A percentile compares a stretch with the other conserved stretches of the same genome.
Evolutionary conservation across 2,888 invertebrate genomes (phyloP).

Genomic region (Stenodema calcarata): DNA sequence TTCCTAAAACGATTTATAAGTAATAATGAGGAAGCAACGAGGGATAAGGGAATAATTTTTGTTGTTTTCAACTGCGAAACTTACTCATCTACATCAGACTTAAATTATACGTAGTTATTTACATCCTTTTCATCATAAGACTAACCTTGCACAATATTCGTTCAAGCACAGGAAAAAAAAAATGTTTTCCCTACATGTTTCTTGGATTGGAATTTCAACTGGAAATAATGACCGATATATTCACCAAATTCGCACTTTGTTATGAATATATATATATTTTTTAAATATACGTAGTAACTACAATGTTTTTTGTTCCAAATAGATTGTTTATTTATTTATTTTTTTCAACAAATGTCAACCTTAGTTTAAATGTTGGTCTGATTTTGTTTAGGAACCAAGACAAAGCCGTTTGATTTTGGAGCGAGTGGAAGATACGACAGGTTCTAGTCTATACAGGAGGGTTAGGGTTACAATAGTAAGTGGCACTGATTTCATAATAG

Average conservation of each 20-base stretch:
- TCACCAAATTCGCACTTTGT: background rate
- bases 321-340: background rate
- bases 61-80: slow-evolving; percentile 8
- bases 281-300: background rate
- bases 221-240: background rate
- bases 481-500: no score
- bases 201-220: background rate
- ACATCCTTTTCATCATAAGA: slow-evolving; percentile 18
- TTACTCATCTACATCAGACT: slow-evolving; percentile 44
- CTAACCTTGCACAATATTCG: slow-evolving; percentile 24
- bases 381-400: slow-evolving; percentile 10
- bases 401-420: background rate
- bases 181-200: background rate
- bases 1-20: slow-evolving; percentile 14
- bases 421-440: background rate
- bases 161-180: background rate
- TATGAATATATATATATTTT: background rate
- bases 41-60: background rate
- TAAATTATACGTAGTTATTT: slow-evolving; percentile 44
- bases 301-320: background rate
- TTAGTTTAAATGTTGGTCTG: background rate
- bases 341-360: background rate
- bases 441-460: no score
- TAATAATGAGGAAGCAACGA: slow-evolving; percentile 36
- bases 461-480: no score